Base-by-base conservation (phyloP, 1,140 invertebrate genomes). In the Gryllus bimaculatus region DNA sequence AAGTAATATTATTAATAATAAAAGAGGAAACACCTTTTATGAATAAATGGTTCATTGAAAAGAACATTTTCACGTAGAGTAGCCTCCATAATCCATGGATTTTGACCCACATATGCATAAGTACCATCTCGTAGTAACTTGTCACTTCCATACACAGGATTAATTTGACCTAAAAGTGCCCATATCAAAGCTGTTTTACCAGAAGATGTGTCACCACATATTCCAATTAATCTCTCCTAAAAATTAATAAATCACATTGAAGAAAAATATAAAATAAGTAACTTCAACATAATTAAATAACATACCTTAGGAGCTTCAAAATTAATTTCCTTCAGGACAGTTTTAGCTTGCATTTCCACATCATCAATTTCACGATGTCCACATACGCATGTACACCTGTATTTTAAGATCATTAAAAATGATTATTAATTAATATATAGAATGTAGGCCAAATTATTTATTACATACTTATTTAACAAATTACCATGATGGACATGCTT, bases 41-140 rank as follows among this genome's bases (percentile, higher is more conserved):
- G 81, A 81, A 90, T 85, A 83, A 86, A 87, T 2, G 81, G 48
- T 78, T 87, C 83, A 8, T 86, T 88, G 83, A 91, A 91, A 0
- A 90, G 80, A 80, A 92, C 90, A 83, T 92, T 92, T n/a, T 92
- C 89, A 75, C 88, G 86, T 0, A 92, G 82, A n/a, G 89, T 90
- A 3, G 86, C 86, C 82, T 91, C 91, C 80, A 89, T 84, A 54
- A 92, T 88, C 88, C 89, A 90, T 2, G 91, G 87, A 81, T 89
- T 86, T 83, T 92, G 90, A 12, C 89, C 83, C 8, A 90, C 90
- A 83, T 90, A 91, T 0, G 90, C 90, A 76, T 88, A 83, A 21
- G 82, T 84, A 20, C 90, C 89, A 78, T 86, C 83, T 8, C 90
- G 84, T 20, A 86, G 84, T 66, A 66, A 66, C 18, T 66, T 66